Percentiles rank a stretch among this genome's conserved stretches.
Conservation (phyloP, 2,797 vertebrate genomes). For the Vireo griseus region DNA sequence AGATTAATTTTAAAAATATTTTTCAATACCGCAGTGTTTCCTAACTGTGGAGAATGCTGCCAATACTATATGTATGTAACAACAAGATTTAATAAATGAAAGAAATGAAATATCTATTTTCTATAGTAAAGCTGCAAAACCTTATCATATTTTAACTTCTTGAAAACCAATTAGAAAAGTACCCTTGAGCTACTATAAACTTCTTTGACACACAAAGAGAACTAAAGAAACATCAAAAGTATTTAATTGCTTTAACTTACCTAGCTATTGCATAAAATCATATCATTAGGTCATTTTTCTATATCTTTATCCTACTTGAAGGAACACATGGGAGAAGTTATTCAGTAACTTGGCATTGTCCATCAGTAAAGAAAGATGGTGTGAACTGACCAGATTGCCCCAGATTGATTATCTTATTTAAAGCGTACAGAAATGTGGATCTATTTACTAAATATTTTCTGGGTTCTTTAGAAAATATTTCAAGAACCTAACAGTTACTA, state of each 20-base stretch:
- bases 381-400: background rate
- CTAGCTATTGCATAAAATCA: background rate
- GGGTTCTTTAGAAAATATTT: background rate
- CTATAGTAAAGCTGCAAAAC: background rate
- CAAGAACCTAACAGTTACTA: background rate
- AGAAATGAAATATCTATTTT: background rate
- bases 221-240: background rate
- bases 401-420: background rate
- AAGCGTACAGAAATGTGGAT: background rate
- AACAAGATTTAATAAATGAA: background rate
- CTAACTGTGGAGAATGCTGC: fast-evolving
- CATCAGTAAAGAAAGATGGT: background rate
- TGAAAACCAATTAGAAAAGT: background rate
- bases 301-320: background rate
- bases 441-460: background rate
- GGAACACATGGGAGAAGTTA: background rate
- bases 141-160: background rate
- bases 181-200: background rate
- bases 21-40: background rate
- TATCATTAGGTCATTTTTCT: background rate
- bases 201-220: background rate
- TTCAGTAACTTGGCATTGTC: background rate
- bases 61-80: background rate
- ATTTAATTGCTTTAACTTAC: background rate
- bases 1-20: background rate